A percentile compares a stretch with the other conserved stretches of the same genome.
phyloP scores from a whole-genome alignment of 2,113 vertebrate species.

The Pipa parva region DNA sequence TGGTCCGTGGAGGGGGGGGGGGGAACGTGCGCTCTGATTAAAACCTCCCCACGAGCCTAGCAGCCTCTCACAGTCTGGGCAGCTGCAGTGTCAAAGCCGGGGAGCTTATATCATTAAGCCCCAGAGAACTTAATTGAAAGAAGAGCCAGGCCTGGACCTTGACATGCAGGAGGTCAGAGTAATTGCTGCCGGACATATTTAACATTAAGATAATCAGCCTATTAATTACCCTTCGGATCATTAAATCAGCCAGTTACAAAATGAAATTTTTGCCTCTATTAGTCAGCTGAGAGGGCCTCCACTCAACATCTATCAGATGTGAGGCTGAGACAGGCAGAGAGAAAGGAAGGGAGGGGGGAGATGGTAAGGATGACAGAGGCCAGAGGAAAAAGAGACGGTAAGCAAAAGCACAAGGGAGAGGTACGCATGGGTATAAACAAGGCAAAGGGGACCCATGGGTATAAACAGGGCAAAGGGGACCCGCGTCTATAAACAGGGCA shows the following conservation, averaged over 20 bases:
- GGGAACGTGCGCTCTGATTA: slow-evolving; percentile 71
- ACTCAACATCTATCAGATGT: slow-evolving; percentile 88
- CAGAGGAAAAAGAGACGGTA: not conserved
- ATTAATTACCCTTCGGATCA: slow-evolving; percentile 99
- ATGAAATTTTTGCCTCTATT: slow-evolving; percentile 99
- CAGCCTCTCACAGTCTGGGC: slow-evolving; percentile 71
- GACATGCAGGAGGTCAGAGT: slow-evolving; percentile 99
- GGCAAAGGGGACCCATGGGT: not conserved
- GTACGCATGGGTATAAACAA: not conserved
- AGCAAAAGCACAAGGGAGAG: too few species aligned
- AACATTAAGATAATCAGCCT: slow-evolving; percentile 99
- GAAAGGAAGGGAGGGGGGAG: slow-evolving; percentile 62
- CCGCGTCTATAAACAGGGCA: not conserved
- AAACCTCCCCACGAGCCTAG: slow-evolving; percentile 72
- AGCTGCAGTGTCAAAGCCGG: slow-evolving; percentile 76
- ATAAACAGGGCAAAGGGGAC: not conserved
- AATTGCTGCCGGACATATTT: slow-evolving; percentile 99
- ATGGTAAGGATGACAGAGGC: slow-evolving; percentile 45
- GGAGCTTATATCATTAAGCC: slow-evolving; percentile 85
- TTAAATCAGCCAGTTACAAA: slow-evolving; percentile 99
- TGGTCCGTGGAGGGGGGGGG: slow-evolving; percentile 58
- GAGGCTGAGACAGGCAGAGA: slow-evolving; percentile 77
- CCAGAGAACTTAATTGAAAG: slow-evolving; percentile 96
- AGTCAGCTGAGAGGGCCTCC: slow-evolving; percentile 98
- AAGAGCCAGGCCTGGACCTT: slow-evolving; percentile 90